Evolutionary conservation across 1,140 invertebrate species (phyloP), one percentile per base, ranked within the genome.

Genomic region (Maniola jurtina): DNA sequence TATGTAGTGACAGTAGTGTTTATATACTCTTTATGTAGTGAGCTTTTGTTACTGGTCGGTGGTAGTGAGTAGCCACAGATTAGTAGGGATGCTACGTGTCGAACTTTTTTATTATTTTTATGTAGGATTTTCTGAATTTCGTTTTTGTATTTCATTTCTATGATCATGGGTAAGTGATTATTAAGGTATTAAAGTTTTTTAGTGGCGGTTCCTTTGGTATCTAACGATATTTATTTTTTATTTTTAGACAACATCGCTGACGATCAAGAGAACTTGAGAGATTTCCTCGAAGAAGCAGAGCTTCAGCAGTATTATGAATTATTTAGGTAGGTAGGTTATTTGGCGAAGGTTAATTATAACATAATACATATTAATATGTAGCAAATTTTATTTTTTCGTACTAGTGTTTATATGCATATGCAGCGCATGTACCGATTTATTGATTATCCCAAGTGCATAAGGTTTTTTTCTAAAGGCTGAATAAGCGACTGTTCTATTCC

Each of bases 211-310:
- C 11, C 7, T 54, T 54, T 3, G 9, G 6, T 57, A 13, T 14
- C 3, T 57, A 40, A 40, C 35, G 35, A n/a, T 55, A 55, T 55
- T 34, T 34, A 5, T 40, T 40, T n/a, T 57, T 38, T 40, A 63
- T 66, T 72, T 75, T 68, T 72, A 88, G 86, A 88, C 67, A 75
- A 65, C 68, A 61, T 76, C 64, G 40, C 63, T 42, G 77, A 84
- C 36, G 81, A 83, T 58, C 77, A 76, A 72, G 80, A 83, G 42
- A 79, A 75, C 61, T 66, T 90, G 34, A 83, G 82, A 66, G 80
- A 81, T 55, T 89, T 90, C 73, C 81, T 90, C 47, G 78, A 82
- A 73, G 80, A 89, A 77, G 86, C 85, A 15, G 86, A 90, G 50
- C 75, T 90, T 34, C 71, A 73, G 59, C 86, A 89, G 64, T 89